Percentiles rank a stretch among this genome's conserved stretches.
These are phyloP conservation scores for Amphiprion clarkii DNA, from an alignment of 2,797 vertebrate genomes.

Conservation along the genomic window DNA sequence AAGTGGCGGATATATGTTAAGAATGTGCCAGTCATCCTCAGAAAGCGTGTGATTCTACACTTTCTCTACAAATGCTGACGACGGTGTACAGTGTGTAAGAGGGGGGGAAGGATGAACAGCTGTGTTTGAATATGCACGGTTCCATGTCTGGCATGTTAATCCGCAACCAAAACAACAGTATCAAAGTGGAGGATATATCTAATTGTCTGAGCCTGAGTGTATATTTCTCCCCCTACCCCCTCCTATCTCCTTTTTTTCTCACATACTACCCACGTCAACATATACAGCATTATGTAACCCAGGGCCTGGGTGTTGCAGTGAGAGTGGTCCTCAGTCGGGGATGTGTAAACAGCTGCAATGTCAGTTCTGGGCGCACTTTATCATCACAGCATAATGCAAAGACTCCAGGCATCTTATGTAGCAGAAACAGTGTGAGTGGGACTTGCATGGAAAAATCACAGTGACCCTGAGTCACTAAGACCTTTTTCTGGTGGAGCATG, in stretches of 20 bases:
- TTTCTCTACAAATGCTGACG: conserved; percentile 5
- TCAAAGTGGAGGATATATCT: conserved; percentile 56
- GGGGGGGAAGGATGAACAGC: conserved; percentile 43
- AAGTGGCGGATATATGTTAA: conserved; percentile 8
- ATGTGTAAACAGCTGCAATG: conserved; percentile 82
- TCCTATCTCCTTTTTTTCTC: conserved; percentile 18
- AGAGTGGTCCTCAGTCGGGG: conserved; percentile 62
- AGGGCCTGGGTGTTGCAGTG: conserved; percentile 59
- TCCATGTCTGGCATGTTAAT: conserved; percentile 61
- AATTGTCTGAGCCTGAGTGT: conserved; percentile 47
- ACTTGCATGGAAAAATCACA: conserved; percentile 20
- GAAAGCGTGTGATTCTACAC: conserved; percentile 26
- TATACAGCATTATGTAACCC: conserved; percentile 62
- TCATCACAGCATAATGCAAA: conserved; percentile 57
- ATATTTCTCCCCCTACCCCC: conserved; percentile 1
- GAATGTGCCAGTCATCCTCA: conserved; percentile 20
- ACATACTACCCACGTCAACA: conserved; percentile 40
- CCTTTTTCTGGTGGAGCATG: conserved; percentile 17
- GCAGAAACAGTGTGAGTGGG: conserved; percentile 23
- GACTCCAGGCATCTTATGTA: conserved; percentile 52
- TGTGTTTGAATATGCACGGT: conserved; percentile 47
- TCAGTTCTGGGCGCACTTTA: conserved; percentile 67
- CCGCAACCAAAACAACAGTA: conserved; percentile 45
- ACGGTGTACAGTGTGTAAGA: conserved; percentile 16
- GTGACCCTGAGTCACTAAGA: conserved; percentile 9